Evolutionary conservation across 1,140 invertebrate genomes (phyloP), one percentile per base, ranked within the genome.

Genomic region (Drosophila sturtevanti): DNA sequence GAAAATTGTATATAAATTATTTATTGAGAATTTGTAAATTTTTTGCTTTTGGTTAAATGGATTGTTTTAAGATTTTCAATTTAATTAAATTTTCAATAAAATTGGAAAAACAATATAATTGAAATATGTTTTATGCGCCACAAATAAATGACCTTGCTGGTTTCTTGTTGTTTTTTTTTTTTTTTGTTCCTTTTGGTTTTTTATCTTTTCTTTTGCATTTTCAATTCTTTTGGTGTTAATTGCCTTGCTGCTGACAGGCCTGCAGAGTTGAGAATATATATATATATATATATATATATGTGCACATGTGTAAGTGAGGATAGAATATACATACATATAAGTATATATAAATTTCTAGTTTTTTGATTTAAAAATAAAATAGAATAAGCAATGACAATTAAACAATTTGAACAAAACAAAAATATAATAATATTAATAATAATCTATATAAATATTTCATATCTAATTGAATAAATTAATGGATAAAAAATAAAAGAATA

Each of bases 161-260:
- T 56, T 4, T 7, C 18, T 22, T 21, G 4, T 66, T 10, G 10
- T 52, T 34, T 63, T 67, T n/a, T 52, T 68, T 68, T 35, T 22
- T 16, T 16, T 60, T 35, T 11, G 0, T 9, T 7, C n/a, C n/a
- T n/a, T n/a, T n/a, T n/a, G n/a, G n/a, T n/a, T n/a, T n/a, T n/a
- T 35, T 41, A 54, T 34, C 37, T 11, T 16, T 22, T 24, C 11
- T 18, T 18, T 12, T 35, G 37, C 61, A 9, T 21, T 48, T 14
- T 48, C 16, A 21, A 21, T 48, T 48, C 41, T 48, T 21, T 48
- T 48, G 41, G 59, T 51, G 59, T 60, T 69, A 81, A 81, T 81
- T 81, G 62, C 74, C 16, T 63, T 35, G 64, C 60, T 61, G 31
- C 48, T 24, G 38, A 35, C 41, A 54, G 68, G 62, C 70, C 60